Evolutionary conservation across 64 coral and sea anemone genomes (phyloP), one percentile per base, ranked within the genome.

Genomic region (Orbicella faveolata): DNA sequence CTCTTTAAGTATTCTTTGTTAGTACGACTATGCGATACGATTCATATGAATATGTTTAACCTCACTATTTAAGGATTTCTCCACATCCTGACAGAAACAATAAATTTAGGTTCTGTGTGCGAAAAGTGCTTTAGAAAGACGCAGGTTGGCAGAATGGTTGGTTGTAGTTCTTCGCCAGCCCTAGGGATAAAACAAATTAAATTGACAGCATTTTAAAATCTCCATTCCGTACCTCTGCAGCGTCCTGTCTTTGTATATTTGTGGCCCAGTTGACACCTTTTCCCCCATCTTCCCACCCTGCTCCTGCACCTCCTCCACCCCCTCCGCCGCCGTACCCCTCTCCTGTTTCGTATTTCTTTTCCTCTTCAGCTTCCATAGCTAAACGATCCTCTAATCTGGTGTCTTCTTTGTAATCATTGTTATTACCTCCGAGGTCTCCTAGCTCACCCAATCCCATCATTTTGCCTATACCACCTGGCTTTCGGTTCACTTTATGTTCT

Each of bases 171-270:
- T 59, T 59, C 11, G 55, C 9, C 13, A 57, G 11, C 11, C 55
- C 2, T 59, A 14, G 55, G 10, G 15, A 9, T 15, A 16, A 59
- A 59, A 48, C 44, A 48, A 48, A 48, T 48, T 5, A 48, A 48
- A 48, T 48, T 48, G 44, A 48, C 44, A 6, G 44, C 44, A 48
- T 48, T 48, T 48, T 48, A 59, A 59, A 59, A 59, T 59, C 55
- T 59, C 55, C 44, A 48, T 48, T 48, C 44, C 44, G 3, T 48
- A 93, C 91, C 91, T 96, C 94, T 18, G 91, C 94, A 20, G 94
- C 94, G 61, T 96, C 94, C 59, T 96, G 94, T 83, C 91, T 83
- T 67, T 96, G 94, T 67, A 96, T 96, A 19, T 96, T 96, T n/a
- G 94, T 77, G 68, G 92, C 91, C 94, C 94, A 96, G 33, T 91